Percentiles rank a stretch among this genome's conserved stretches.
Evolutionary conservation across 2,888 invertebrate genomes (phyloP).

Genomic region (Eurois occulta): DNA sequence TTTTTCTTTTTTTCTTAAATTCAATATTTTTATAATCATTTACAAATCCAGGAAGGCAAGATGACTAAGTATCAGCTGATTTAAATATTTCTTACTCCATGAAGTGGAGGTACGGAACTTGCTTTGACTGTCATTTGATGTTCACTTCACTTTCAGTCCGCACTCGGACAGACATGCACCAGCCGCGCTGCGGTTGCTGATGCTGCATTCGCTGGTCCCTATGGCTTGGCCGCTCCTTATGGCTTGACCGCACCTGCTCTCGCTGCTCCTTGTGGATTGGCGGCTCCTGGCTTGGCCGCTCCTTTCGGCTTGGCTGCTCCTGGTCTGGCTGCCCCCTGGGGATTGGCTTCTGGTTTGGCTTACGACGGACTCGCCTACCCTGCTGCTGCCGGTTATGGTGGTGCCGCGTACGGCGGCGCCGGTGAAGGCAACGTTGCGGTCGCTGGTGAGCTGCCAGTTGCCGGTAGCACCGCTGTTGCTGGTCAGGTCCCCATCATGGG

Average conservation of each 20-base stretch:
- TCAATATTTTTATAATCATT: neutral
- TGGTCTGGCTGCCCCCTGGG: neutral
- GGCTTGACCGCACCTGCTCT: neutral
- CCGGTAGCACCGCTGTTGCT: slow-evolving; percentile 68
- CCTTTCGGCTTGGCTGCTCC: neutral
- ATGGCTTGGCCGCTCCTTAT: slow-evolving; percentile 17
- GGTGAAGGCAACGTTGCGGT: slow-evolving; percentile 59
- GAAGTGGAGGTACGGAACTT: neutral
- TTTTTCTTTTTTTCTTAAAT: neutral
- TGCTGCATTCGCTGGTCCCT: slow-evolving; percentile 3
- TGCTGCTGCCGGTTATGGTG: neutral
- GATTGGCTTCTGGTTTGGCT: slow-evolving; percentile 11
- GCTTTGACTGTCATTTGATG: neutral
- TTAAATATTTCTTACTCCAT: no score
- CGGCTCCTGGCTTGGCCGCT: neutral
- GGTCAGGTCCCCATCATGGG: slow-evolving; percentile 72
- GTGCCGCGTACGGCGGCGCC: slow-evolving; percentile 48
- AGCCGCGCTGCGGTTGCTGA: slow-evolving; percentile 22
- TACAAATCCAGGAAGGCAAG: no score
- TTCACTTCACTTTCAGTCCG: neutral
- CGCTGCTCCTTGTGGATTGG: neutral
- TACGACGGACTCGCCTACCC: slow-evolving; percentile 14
- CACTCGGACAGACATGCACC: neutral
- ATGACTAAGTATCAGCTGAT: no score
- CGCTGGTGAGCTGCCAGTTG: slow-evolving; percentile 62